Evolutionary conservation across 2,797 vertebrate species (phyloP).

Genomic region (Lophura swinhoii): DNA sequence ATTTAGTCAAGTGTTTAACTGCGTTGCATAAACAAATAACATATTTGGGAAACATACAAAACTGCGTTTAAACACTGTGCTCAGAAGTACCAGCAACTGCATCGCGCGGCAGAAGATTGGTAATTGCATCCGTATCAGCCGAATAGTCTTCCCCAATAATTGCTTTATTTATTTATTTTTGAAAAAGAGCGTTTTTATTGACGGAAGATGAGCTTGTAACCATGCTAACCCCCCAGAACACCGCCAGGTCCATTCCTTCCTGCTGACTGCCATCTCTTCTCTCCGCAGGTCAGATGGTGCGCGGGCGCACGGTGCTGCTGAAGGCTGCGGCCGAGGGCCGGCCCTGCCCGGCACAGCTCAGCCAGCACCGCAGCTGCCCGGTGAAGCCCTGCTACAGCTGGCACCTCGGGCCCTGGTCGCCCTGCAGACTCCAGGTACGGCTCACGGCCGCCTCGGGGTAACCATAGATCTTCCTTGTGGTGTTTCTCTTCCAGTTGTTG

Average conservation of each 20-base stretch:
- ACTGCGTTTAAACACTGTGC: not conserved
- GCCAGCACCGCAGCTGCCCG: conserved; percentile 89
- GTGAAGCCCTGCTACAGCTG: conserved; percentile 92
- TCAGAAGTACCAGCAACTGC: not conserved
- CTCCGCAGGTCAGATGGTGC: conserved; percentile 85
- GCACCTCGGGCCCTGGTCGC: conserved; percentile 90
- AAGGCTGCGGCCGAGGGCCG: conserved; percentile 88
- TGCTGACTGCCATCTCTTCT: not conserved
- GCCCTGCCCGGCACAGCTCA: conserved; percentile 88
- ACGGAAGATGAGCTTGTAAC: not conserved
- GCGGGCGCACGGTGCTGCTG: conserved; percentile 87
- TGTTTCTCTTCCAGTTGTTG: not conserved
- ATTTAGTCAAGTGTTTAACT: conserved; percentile 55
- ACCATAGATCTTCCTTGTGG: not conserved
- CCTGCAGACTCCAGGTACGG: conserved; percentile 89
- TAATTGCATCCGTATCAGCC: not conserved
- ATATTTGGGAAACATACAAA: conserved; percentile 6
- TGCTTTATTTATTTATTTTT: not conserved
- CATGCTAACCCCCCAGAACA: not conserved
- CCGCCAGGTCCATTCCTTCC: not conserved
- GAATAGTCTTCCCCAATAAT: not conserved
- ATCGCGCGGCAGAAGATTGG: not conserved
- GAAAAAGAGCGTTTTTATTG: not conserved
- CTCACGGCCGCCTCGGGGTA: not conserved
- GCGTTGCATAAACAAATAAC: conserved; percentile 14